These are phyloP conservation scores for Mormyrus lacerda DNA, from an alignment of 2,113 vertebrate genomes.

Conservation along the genomic window DNA sequence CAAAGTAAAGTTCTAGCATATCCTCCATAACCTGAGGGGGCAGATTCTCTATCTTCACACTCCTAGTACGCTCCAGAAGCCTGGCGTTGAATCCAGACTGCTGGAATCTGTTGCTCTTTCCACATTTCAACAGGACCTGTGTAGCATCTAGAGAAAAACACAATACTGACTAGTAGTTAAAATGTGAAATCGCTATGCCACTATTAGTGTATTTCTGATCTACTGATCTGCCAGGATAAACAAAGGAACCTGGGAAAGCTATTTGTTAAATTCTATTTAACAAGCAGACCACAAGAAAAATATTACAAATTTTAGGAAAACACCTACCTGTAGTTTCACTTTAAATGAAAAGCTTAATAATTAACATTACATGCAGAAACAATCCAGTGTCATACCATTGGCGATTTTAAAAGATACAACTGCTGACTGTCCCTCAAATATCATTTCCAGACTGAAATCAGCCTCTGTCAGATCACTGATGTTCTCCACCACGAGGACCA, in stretches of 20 bases:
- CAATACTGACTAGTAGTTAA: not conserved
- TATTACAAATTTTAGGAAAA: not conserved
- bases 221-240: not conserved
- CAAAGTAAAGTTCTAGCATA: conserved; percentile 68
- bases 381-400: conserved; percentile 53
- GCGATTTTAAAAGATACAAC: conserved; percentile 61
- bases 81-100: conserved; percentile 45
- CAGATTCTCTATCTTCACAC: conserved; percentile 67
- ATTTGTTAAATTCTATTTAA: not conserved
- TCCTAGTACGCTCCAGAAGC: conserved; percentile 59
- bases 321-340: not conserved
- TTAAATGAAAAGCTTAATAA: not conserved
- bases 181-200: not conserved
- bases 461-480: conserved; percentile 46
- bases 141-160: conserved; percentile 49
- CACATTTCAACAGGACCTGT: conserved; percentile 51
- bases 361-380: not conserved
- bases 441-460: conserved; percentile 66
- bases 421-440: conserved; percentile 55
- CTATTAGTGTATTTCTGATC: not conserved
- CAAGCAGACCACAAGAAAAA: too few species aligned
- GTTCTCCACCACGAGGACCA: conserved; percentile 71
- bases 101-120: conserved; percentile 38
- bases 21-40: conserved; percentile 42
- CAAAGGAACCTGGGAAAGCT: not conserved